Evolutionary conservation across 2,113 vertebrate species (phyloP).

Genomic region (Otolemur garnettii): DNA sequence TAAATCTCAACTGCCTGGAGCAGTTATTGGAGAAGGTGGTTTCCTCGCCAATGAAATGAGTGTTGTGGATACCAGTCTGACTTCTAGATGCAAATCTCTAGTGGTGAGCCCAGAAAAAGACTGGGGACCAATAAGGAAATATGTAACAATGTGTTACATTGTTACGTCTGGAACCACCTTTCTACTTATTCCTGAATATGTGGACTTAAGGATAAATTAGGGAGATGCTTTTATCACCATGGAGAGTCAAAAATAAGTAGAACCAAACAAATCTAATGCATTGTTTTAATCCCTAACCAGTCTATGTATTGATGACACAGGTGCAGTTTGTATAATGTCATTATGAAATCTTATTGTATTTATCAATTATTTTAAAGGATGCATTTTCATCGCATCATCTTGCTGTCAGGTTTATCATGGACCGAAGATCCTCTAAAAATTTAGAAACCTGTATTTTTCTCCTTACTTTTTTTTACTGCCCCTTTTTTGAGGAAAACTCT

Average conservation of each 20-base stretch:
- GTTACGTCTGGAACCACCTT: not conserved
- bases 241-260: not conserved
- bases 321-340: not conserved
- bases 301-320: not conserved
- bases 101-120: fast-evolving
- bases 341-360: not conserved
- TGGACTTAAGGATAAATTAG: not conserved
- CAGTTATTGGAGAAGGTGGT: not conserved
- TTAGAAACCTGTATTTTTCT: not conserved
- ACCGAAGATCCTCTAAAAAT: not conserved
- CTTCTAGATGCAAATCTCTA: not conserved
- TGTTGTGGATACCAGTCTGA: not conserved
- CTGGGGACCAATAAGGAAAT: not conserved
- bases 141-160: not conserved
- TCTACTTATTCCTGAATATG: not conserved
- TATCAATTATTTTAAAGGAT: not conserved
- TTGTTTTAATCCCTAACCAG: not conserved
- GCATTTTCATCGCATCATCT: not conserved
- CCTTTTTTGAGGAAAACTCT: not conserved
- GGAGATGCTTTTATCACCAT: not conserved
- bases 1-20: not conserved
- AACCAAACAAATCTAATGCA: not conserved
- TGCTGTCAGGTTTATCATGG: not conserved
- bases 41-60: not conserved
- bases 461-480: not conserved